phyloP scores from a whole-genome alignment of 2,113 vertebrate species.

The Dolichallabes microphthalmus region DNA sequence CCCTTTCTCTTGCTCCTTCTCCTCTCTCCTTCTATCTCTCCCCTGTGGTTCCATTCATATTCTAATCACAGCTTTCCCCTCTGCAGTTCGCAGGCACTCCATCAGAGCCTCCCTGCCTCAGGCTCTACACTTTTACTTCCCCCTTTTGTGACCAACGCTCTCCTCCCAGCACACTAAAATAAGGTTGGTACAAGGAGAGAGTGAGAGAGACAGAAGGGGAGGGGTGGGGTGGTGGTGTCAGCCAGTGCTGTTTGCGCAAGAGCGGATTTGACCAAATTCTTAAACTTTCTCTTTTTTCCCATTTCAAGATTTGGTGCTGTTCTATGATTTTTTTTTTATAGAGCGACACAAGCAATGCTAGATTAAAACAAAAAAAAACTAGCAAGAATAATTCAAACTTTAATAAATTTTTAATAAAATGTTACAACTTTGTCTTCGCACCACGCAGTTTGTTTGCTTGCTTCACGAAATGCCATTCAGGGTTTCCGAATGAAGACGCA shows the following conservation, averaged over 20 bases:
- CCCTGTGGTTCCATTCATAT: constrained; percentile 98
- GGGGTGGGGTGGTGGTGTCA: constrained; percentile 54
- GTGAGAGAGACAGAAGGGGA: constrained; percentile 42
- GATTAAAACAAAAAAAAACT: neutral
- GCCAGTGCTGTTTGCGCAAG: constrained; percentile 37
- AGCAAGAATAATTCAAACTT: neutral
- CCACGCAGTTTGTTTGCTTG: constrained; percentile 8
- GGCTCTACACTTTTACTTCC: constrained; percentile 89
- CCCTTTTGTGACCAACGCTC: constrained; percentile 74
- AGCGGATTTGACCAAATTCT: constrained; percentile 33
- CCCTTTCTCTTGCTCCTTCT: constrained; percentile 78
- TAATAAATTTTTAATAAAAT: neutral
- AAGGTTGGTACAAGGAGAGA: constrained; percentile 66
- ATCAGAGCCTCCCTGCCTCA: constrained; percentile 81
- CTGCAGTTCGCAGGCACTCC: constrained; percentile 92
- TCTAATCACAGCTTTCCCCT: constrained; percentile 99
- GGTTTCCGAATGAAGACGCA: neutral
- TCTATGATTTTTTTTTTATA: neutral
- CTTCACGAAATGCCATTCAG: neutral
- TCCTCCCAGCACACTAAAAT: constrained; percentile 74
- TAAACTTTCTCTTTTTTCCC: constrained; percentile 18
- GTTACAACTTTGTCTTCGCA: neutral
- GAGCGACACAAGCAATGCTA: neutral
- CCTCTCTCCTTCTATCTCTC: constrained; percentile 76
- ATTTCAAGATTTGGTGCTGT: constrained; percentile 11